These are phyloP conservation scores for Lycodopsis pacificus DNA, from an alignment of 2,797 vertebrate genomes.

Conservation along the genomic window DNA sequence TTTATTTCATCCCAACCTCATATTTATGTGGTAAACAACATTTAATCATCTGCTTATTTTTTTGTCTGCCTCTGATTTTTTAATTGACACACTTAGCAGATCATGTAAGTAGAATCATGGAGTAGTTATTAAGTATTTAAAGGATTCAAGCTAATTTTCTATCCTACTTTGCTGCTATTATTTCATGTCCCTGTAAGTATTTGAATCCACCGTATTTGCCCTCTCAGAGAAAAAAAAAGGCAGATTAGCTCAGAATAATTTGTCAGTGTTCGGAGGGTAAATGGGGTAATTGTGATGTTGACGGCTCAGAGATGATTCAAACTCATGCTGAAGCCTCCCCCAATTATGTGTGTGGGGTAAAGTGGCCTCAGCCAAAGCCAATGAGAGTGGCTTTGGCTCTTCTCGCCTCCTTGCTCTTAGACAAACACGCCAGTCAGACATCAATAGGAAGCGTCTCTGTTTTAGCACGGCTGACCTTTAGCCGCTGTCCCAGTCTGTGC, in stretches of 20 bases:
- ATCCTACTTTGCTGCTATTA: conserved; percentile 22
- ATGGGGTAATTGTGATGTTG: conserved; percentile 73
- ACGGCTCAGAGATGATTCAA: conserved; percentile 70
- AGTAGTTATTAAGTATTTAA: conserved; percentile 16
- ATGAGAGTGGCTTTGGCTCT: conserved; percentile 63
- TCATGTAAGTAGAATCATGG: not conserved
- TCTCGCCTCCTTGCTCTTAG: conserved; percentile 70
- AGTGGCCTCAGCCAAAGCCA: conserved; percentile 69
- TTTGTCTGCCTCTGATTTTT: conserved; percentile 12
- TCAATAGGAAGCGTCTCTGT: conserved; percentile 73
- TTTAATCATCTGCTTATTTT: not conserved
- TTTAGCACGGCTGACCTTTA: conserved; percentile 76
- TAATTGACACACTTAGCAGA: not conserved
- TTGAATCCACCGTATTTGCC: conserved; percentile 39
- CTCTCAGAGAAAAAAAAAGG: conserved; percentile 48
- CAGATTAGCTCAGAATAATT: conserved; percentile 71
- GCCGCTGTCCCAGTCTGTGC: conserved; percentile 60
- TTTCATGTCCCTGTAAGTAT: conserved; percentile 40
- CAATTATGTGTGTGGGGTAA: conserved; percentile 76
- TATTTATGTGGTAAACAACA: conserved; percentile 21
- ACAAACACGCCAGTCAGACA: conserved; percentile 78
- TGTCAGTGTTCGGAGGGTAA: conserved; percentile 69
- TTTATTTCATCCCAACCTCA: conserved; percentile 18
- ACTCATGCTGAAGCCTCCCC: conserved; percentile 66
- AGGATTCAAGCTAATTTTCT: not conserved